Evolutionary conservation across 2,888 invertebrate species (phyloP), one percentile per base, ranked within the genome.

Genomic region (Scaeva pyrastri): DNA sequence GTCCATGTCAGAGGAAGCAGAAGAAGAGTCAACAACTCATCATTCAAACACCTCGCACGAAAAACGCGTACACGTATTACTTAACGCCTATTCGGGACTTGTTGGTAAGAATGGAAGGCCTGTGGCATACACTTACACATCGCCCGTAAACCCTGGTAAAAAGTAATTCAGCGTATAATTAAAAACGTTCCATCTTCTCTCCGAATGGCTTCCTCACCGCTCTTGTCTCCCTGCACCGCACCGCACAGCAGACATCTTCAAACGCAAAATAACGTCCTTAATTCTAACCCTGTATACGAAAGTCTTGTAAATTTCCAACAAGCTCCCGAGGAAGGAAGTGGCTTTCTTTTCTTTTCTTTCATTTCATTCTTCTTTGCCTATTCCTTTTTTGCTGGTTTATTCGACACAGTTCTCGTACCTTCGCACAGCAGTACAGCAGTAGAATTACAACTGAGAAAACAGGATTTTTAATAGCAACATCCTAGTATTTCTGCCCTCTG

Each of bases 131-230:
- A 84, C 71, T 60, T 76, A 43, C 23, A 64, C 66, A 48, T 68
- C 56, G 62, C 74, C 60, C 50, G 21, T 21, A 64, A 74, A 55
- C 39, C 55, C 50, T 58, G 55, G 71, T 26, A 36, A 55, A 82
- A 62, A 58, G 86, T 86, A 86, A 86, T 86, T 86, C 86, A 73
- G 86, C 82, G 77, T 86, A 82, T 86, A 82, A 86, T 86, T 86
- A 86, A 86, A 86, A 86, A 78, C 78, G 77, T 82, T 78, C 82
- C 77, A 78, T 86, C 86, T 82, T 78, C 68, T 62, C 68, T 48
- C 43, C 55, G 62, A 74, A 78, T 86, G 68, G 55, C 73, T 81
- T 77, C 66, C 64, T 60, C 78, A 55, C 68, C 80, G 60, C 70
- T n/a, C n/a, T 48, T 62, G 26, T 60, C 71, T 31, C 62, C 45